These are phyloP conservation scores for Tragulus kanchil DNA, from an alignment of 2,113 vertebrate species.

Conservation along the genomic window DNA sequence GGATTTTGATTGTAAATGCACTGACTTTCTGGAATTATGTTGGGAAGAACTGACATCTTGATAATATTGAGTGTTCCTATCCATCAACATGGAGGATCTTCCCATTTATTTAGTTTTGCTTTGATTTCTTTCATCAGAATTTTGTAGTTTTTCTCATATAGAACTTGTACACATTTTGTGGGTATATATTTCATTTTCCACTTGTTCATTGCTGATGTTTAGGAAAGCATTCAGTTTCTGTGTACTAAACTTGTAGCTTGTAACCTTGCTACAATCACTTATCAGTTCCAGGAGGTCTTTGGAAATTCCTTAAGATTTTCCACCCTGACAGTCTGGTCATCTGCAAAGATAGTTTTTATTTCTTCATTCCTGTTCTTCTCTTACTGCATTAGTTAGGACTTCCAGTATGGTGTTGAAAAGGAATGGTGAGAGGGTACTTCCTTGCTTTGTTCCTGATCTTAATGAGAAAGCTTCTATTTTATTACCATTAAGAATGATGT, in stretches of 20 bases:
- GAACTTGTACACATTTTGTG: background rate
- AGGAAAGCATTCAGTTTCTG: background rate
- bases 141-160: background rate
- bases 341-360: background rate
- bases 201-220: background rate
- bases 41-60: background rate
- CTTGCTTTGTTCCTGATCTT: background rate
- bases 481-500: background rate
- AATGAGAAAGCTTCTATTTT: background rate
- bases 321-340: too few relatives aligned
- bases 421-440: background rate
- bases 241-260: background rate
- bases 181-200: background rate
- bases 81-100: background rate
- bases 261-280: background rate
- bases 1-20: background rate
- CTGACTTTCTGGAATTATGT: background rate
- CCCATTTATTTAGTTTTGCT: background rate
- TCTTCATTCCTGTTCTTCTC: background rate
- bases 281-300: background rate
- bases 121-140: background rate
- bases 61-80: background rate
- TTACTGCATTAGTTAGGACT: background rate
- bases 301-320: background rate
- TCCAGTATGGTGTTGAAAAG: background rate